phyloP scores from a whole-genome alignment of 2,113 vertebrate species.

The Pseudorectes ferrugineus region DNA sequence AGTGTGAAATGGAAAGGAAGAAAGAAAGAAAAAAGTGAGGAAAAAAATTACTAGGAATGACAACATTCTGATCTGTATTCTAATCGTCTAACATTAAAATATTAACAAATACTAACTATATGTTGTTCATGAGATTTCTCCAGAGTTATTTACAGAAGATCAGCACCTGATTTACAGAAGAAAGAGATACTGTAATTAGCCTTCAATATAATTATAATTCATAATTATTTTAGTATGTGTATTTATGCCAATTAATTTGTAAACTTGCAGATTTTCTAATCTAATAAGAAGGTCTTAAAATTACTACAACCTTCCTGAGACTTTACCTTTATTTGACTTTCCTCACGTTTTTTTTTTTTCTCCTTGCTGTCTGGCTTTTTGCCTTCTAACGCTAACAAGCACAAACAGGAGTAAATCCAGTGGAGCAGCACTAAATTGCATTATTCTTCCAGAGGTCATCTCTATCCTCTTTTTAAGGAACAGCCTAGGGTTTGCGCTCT shows the following conservation, averaged over 20 bases:
- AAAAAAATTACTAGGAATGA: not conserved
- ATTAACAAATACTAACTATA: not conserved
- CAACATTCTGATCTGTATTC: not conserved
- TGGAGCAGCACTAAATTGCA: not conserved
- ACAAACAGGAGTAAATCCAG: constrained; percentile 11
- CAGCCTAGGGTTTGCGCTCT: not conserved
- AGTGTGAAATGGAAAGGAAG: not conserved
- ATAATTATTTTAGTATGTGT: not conserved
- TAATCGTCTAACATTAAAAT: not conserved
- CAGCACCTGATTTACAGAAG: not conserved
- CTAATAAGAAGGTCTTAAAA: not conserved
- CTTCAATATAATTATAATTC: not conserved
- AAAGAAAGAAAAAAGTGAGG: not conserved
- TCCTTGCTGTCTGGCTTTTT: constrained; percentile 20
- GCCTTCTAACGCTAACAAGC: not conserved
- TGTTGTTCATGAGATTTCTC: not conserved
- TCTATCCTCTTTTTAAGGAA: not conserved
- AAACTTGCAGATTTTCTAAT: not conserved
- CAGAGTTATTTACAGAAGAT: not conserved
- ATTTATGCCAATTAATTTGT: not conserved
- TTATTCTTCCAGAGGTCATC: not conserved
- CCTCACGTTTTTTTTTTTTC: not conserved
- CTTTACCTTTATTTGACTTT: not conserved
- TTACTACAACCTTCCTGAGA: not conserved
- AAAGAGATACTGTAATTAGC: not conserved